Evolutionary conservation across 1,140 invertebrate genomes (phyloP), one percentile per base, ranked within the genome.

Genomic region (Hesperophylax magnus): DNA sequence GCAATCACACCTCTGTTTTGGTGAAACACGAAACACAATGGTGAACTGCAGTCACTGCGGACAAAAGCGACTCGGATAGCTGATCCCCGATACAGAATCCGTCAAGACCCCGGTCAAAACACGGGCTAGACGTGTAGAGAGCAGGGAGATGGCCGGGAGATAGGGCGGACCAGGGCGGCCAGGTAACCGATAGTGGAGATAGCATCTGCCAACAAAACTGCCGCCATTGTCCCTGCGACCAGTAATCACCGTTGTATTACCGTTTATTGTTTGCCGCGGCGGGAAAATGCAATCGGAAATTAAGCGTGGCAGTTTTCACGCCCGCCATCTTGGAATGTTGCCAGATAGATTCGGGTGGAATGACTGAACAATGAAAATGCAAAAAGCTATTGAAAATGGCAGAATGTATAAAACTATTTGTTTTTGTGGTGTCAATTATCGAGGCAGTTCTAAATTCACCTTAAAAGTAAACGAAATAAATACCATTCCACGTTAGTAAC

Each of bases 181-280:
- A 7, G 24, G 63, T 34, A 67, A 67, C 24, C 63, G 63, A 67
- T 39, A 67, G 24, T 31, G 18, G 9, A 18, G 69, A 53, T 67
- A 52, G 34, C 69, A 72, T 47, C 47, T 52, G 69, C 34, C 18
- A 22, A 20, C 69, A 47, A 22, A 71, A 47, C 39, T 34, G 15
- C 34, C 67, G 34, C 67, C 67, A 72, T 72, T 72, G 47, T 52
- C 18, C 31, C 34, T 72, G 47, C 5, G 34, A 18, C 20, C 69
- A 53, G 24, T 53, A 34, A 67, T 53, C 39, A 72, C n/a, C 58
- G 58, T 24, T 61, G 58, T 61, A 18, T 22, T 61, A 61, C 58
- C 58, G 58, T 61, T 61, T 61, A 61, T 61, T 61, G 58, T 61
- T 61, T 24, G 58, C 58, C 58, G 58, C 58, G 58, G 58, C 58